Evolutionary conservation across 1,140 invertebrate genomes (phyloP).

Genomic region (Tachypleus tridentatus): DNA sequence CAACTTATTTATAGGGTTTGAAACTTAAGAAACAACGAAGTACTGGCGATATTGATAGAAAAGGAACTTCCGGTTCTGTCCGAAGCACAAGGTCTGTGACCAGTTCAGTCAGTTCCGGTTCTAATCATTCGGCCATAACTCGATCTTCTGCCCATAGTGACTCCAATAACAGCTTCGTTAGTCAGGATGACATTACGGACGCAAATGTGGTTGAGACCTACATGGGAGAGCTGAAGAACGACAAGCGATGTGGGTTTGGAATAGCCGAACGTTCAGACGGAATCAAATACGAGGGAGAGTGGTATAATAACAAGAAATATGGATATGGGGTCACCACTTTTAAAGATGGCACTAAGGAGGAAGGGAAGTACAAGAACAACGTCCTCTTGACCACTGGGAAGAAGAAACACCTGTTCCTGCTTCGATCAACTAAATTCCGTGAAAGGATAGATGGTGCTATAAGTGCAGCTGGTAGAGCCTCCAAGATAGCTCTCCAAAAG

Average conservation of each 20-base stretch:
- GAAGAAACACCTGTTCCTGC: constrained; percentile 92
- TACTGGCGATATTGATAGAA: constrained; percentile 80
- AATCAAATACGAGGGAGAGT: constrained; percentile 92
- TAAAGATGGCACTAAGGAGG: constrained; percentile 84
- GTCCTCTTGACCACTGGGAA: constrained; percentile 94
- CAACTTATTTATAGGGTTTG: constrained; percentile 46
- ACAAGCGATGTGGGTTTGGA: constrained; percentile 93
- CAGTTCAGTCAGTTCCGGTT: constrained; percentile 19
- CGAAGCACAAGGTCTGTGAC: constrained; percentile 16
- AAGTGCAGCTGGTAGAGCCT: constrained; percentile 83
- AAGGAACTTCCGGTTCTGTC: constrained; percentile 3
- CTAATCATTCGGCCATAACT: constrained; percentile 19
- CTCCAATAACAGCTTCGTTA: constrained; percentile 76
- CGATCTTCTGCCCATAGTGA: not conserved
- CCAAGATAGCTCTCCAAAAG: constrained; percentile 95
- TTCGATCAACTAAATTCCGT: constrained; percentile 89
- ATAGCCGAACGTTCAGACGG: constrained; percentile 88
- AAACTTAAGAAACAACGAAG: constrained; percentile 89
- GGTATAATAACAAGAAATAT: constrained; percentile 98
- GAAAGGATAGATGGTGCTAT: constrained; percentile 94
- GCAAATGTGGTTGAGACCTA: constrained; percentile 93
- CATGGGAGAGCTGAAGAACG: constrained; percentile 99
- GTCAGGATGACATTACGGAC: constrained; percentile 78
- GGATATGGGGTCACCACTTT: constrained; percentile 97
- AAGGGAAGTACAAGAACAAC: constrained; percentile 99